Evolutionary conservation across 2,113 vertebrate genomes (phyloP), one percentile per base, ranked within the genome.

Genomic region (Boulengeromyrus knoepffleri): DNA sequence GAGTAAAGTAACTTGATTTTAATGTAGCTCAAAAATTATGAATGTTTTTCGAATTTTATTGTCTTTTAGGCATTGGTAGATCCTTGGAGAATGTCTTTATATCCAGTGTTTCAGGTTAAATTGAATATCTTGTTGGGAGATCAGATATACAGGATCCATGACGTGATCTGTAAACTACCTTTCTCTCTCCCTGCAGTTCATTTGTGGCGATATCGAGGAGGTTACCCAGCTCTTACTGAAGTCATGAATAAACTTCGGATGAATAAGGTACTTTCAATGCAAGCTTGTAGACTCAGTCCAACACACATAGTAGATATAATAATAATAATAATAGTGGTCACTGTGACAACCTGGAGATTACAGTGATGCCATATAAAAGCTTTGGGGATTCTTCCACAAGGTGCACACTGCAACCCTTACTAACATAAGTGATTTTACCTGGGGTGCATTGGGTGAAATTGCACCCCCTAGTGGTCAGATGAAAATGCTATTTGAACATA

Each of bases 211-310:
- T 99, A 99, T 13, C 97, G 98, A 91, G 99, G 99, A 94, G 99
- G 99, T 90, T 99, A 99, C 89, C 98, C 99, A n/a, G 98, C 98
- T 91, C 98, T 99, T 91, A 99, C 97, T 13, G 98, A 99, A 91
- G 98, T 99, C 95, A 99, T 99, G 98, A 99, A 85, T 93, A 99
- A 99, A 95, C 98, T 99, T 92, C 96, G 94, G 92, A 95, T 97
- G 93, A 98, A 99, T 94, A 96, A 98, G 98, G 99, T 99, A 96
- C 91, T 42, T 39, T 87, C 36, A 53, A 13, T n/a, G 6, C 6
- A 15, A 31, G 24, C 19, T 42, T 39, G 87, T 70, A 31, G 58
- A 21, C 31, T 62, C 31, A 47, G 4, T 70, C 21, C 88, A 45
- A 17, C 62, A 77, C 70, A 77, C 24, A 27, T 24, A 74, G 7